These are phyloP conservation scores for Ctenosaura bakeri DNA, from an alignment of 2,797 vertebrate genomes.

Conservation along the genomic window DNA sequence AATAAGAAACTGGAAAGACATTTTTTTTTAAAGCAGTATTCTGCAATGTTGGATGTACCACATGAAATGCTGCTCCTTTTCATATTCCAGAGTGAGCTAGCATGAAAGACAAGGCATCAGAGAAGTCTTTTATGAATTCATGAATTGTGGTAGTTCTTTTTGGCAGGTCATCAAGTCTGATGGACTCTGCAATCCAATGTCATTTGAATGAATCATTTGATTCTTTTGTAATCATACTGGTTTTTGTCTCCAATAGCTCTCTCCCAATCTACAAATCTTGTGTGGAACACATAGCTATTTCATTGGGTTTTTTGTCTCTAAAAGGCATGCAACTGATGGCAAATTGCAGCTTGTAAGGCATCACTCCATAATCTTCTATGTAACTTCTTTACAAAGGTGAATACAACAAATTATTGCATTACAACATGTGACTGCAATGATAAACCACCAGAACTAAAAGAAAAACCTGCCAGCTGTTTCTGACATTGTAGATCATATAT, in stretches of 20 bases:
- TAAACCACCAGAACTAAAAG: background rate
- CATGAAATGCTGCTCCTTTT: conserved; percentile 58
- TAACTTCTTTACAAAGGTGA: background rate
- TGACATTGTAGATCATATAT: background rate
- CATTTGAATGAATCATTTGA: conserved; percentile 65
- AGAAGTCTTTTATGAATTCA: conserved; percentile 68
- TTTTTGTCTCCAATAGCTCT: conserved; percentile 22
- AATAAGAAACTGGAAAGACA: conserved; percentile 55
- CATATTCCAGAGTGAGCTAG: conserved; percentile 50
- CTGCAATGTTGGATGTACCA: conserved; percentile 31
- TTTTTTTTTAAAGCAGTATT: conserved; percentile 58
- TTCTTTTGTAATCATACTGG: conserved; percentile 37
- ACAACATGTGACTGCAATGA: too few relatives aligned
- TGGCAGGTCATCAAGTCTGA: conserved; percentile 74
- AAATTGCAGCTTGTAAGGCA: background rate
- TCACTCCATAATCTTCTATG: background rate
- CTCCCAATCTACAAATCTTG: background rate
- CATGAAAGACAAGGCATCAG: conserved; percentile 68
- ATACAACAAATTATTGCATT: too few relatives aligned
- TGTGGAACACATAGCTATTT: conserved; percentile 19
- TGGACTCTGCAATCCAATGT: conserved; percentile 60
- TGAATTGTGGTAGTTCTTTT: conserved; percentile 44
- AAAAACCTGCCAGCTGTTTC: background rate
- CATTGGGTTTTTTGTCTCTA: conserved; percentile 17
- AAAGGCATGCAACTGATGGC: conserved; percentile 18